Evolutionary conservation across 23 tunicate genomes (phyloP), one percentile per base, ranked within the genome.

Genomic region (Phallusia fumigata): DNA sequence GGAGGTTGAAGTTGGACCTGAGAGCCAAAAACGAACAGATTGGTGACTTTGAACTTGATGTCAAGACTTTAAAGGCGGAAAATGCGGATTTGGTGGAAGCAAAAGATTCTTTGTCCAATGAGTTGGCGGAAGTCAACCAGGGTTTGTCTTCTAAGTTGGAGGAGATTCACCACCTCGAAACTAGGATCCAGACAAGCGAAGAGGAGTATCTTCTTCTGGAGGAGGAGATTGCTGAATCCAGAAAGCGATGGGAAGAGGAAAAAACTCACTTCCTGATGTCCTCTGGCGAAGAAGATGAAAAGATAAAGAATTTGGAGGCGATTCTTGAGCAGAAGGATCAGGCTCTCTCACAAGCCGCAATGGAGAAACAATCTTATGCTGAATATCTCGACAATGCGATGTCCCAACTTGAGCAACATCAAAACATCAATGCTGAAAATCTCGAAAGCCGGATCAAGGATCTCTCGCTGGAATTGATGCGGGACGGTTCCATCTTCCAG

Each of bases 1-100:
- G 86, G n/a, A 51, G 77, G 31, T 75, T 90, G 24, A 90, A 90
- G 72, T 19, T 69, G 0, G 80, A 81, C 19, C 51, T 90, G 26
- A 32, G n/a, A 24, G 15, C 58, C 49, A 85, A 40, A 30, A 49
- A 83, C 0, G 74, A 40, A 13, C 89, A 85, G 1, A 65, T 90
- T 12, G 45, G 77, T 24, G 83, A 69, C 18, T 52, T 73, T 19
- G 40, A 75, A 32, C 18, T 19, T 10, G 51, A 33, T 0, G 76
- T 65, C 21, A 53, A 77, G 26, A 76, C 58, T 18, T 36, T 90
- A 53, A 32, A 81, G 6, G 18, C 33, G 15, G 80, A 81, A 49
- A 75, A 49, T 30, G 76, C 65, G n/a, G 49, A 53, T 35, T n/a
- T 51, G 16, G 34, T 44, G 44, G 21, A 19, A 5, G 52, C 40